These are phyloP conservation scores for Aurelia aurita DNA, from an alignment of 30 jellyfish, hydroid and myxozoan species.

Conservation along the genomic window DNA sequence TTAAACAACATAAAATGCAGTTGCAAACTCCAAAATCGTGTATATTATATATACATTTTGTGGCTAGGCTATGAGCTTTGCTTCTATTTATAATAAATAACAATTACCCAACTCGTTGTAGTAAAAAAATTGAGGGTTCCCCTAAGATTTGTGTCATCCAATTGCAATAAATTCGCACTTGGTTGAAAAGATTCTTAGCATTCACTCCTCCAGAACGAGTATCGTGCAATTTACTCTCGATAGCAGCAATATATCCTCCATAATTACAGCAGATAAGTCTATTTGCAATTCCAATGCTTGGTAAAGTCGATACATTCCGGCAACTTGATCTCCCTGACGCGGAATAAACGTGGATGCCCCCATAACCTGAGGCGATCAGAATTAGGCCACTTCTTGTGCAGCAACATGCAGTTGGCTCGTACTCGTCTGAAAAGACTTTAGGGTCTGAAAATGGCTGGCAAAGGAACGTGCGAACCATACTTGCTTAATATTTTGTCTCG, in stretches of 20 bases:
- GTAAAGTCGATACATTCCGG: constrained; percentile 52
- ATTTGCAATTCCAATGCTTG: constrained; percentile 61
- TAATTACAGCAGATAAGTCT: constrained; percentile 60
- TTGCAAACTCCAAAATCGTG: too few species aligned
- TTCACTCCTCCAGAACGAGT: constrained; percentile 32
- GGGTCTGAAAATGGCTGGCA: constrained; percentile 92
- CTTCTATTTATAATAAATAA: too few species aligned
- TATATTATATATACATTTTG: too few species aligned
- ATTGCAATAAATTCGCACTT: constrained; percentile 72
- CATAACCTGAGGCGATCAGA: constrained; percentile 63
- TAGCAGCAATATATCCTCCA: constrained; percentile 59
- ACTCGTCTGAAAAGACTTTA: constrained; percentile 82
- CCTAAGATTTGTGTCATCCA: constrained; percentile 51
- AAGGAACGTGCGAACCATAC: constrained; percentile 92
- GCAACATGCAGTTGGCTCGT: constrained; percentile 84
- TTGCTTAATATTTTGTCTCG: too few species aligned
- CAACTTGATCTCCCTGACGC: constrained; percentile 57
- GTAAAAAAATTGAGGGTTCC: constrained; percentile 3
- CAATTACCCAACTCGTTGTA: constrained; percentile 50
- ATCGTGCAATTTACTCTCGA: constrained; percentile 77
- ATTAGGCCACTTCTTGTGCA: constrained; percentile 75
- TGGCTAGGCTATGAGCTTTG: too few species aligned
- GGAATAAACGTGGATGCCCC: constrained; percentile 56
- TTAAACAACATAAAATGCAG: too few species aligned
- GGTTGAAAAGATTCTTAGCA: constrained; percentile 27